Evolutionary conservation across 2,797 vertebrate species (phyloP), one percentile per base, ranked within the genome.

Genomic region (Anas flavirostris): DNA sequence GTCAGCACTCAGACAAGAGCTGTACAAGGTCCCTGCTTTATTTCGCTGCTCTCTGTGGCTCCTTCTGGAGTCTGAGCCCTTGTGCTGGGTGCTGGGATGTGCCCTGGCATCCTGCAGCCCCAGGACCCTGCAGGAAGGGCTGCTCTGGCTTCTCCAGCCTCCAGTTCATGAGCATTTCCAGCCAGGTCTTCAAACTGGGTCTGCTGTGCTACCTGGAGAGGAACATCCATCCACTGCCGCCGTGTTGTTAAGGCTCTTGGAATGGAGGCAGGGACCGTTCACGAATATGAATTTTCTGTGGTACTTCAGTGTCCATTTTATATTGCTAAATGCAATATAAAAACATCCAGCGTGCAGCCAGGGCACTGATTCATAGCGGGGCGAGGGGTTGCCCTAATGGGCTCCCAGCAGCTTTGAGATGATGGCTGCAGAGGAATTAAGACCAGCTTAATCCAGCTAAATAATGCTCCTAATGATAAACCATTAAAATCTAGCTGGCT

Each of bases 401-500:
- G 66, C 87, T 93, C 90, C 85, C 55, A 90, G 83, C 73, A n/a
- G 82, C 85, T 88, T 81, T 75, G 59, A 90, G 83, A 90, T 81
- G 43, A 88, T 53, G 73, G 18, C 48, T 78, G 68, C 1, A 0
- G 59, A 50, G 37, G 77, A 93, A 69, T 92, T 86, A 86, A 94
- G 62, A 94, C 80, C 86, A 79, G 55, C 91, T 96, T 94, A 96
- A 95, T 94, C 82, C 4, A 1, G 69, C 79, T 93, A 94, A 94
- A 93, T 93, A 94, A 95, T 91, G 63, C 67, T 31, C 43, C 79
- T 90, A 94, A 95, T 64, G 69, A 94, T 82, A 87, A 94, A 94
- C 59, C 80, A 67, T 91, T 96, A 94, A 94, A 96, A 95, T 82
- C 77, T 48, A 88, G 85, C 76, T 67, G 88, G 44, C 88, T 92